These are phyloP conservation scores for Anthopleura xanthogrammica DNA, from an alignment of 92 coral and sea anemone species.

Conservation along the genomic window DNA sequence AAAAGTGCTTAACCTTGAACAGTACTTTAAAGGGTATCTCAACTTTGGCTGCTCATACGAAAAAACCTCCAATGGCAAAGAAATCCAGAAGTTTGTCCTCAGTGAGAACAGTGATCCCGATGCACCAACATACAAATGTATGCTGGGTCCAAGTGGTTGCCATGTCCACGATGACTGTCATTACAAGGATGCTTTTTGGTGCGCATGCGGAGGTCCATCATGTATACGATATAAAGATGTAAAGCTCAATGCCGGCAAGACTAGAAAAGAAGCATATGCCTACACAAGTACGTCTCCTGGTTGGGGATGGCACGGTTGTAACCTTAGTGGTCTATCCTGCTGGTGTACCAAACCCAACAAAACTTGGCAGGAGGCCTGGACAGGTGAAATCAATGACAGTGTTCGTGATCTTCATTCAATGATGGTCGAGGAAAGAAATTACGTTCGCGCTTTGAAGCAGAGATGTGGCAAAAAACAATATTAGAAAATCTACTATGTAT, in stretches of 20 bases:
- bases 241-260: slow-evolving; percentile 11
- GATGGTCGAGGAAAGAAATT: not conserved
- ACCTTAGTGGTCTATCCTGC: not conserved
- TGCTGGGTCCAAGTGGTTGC: slow-evolving; percentile 40
- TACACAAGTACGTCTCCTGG: not conserved
- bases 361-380: slow-evolving; percentile 2
- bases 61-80: slow-evolving; percentile 18
- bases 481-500: too few species aligned
- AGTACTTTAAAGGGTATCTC: slow-evolving; percentile 50
- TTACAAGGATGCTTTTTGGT: slow-evolving; percentile 2
- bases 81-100: slow-evolving; percentile 36
- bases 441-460: too few species aligned
- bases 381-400: not conserved
- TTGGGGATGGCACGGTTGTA: slow-evolving; percentile 34
- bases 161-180: slow-evolving; percentile 49
- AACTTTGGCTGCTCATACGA: slow-evolving; percentile 39
- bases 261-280: slow-evolving; percentile 18
- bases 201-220: slow-evolving; percentile 19
- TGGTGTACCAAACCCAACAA: not conserved
- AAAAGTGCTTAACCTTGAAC: slow-evolving; percentile 44
- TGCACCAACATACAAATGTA: slow-evolving; percentile 37
- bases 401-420: not conserved
- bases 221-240: slow-evolving; percentile 28
- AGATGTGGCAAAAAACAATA: too few species aligned
- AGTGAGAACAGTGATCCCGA: slow-evolving; percentile 20